Evolutionary conservation across 2,113 vertebrate species (phyloP).

Genomic region (Gambusia holbrooki): DNA sequence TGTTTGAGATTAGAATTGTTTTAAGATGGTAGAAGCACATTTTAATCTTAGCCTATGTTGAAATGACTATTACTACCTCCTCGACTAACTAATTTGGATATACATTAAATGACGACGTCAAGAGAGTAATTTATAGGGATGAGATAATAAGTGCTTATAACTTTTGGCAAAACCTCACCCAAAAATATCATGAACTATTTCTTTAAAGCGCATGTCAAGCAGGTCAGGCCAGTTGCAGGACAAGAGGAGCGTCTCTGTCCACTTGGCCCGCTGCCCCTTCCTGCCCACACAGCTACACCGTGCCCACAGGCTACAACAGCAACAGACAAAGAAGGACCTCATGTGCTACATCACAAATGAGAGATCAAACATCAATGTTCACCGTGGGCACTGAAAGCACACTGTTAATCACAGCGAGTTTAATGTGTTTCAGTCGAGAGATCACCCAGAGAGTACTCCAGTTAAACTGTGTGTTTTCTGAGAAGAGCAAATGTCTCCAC

Average conservation of each 20-base stretch:
- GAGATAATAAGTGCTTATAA: neutral
- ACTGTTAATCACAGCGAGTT: conserved; percentile 72
- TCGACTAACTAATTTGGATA: neutral
- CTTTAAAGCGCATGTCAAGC: conserved; percentile 48
- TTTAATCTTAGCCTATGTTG: neutral
- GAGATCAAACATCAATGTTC: conserved; percentile 77
- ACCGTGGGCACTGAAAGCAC: conserved; percentile 60
- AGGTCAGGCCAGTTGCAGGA: conserved; percentile 66
- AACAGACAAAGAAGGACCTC: conserved; percentile 70
- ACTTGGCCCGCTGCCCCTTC: conserved; percentile 66
- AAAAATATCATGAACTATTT: neutral
- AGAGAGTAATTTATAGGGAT: neutral
- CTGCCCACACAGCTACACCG: conserved; percentile 45
- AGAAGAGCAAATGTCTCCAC: conserved; percentile 33
- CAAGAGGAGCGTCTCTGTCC: conserved; percentile 63
- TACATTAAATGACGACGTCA: neutral
- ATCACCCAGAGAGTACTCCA: conserved; percentile 55
- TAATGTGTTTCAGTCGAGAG: conserved; percentile 72
- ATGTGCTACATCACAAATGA: conserved; percentile 76
- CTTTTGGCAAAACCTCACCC: too few species aligned
- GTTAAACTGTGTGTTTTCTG: conserved; percentile 57
- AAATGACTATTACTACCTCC: neutral
- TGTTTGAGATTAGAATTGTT: too few species aligned
- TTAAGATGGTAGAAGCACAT: neutral
- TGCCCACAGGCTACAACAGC: conserved; percentile 62